Base-by-base conservation (phyloP, 2,113 vertebrate genomes). In the Cottus gobio region DNA sequence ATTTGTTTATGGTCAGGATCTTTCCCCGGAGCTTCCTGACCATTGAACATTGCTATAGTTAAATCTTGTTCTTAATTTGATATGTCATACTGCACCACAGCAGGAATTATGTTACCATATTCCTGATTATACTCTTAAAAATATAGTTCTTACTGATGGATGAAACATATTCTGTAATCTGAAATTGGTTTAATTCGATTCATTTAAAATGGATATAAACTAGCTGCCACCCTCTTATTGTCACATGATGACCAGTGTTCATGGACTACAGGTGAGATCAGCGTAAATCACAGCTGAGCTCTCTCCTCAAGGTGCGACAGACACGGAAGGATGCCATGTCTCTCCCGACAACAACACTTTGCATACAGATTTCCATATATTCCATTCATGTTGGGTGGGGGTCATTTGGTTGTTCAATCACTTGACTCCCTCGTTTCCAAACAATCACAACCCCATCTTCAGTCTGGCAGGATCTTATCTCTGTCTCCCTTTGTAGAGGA, bases 311-410 rank as follows among this genome's bases (percentile, higher is more conserved):
- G 71, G 70, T 78, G 61, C 48, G 10, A 65, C 84, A 84, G 73
- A 58, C 64, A 48, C 71, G 70, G 65, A 83, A 75, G 89, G 88
- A 79, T 86, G 86, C 76, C 85, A 79, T 15, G 77, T 85, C 77
- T 90, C 79, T 64, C 57, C 74, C 86, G 82, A 50, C 81, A 88
- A 83, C 81, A 87, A 60, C 82, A 84, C 85, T 96, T 96, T 96
- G 95, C 95, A 95, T 96, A 79, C 69, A 87, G 75, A 95, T 96
- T 96, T 96, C 87, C 94, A 95, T 96, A 93, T 90, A 78, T 95
- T 94, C 93, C 93, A 92, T 91, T 89, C 79, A 75, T 85, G 81
- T 54, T 82, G 79, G 87, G 79, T 46, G 56, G 75, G 52, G 85
- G 67, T 85, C 78, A 89, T 93, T 90, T 86, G 90, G 94, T 87